A percentile compares a stretch with the other conserved stretches of the same genome.
These are phyloP conservation scores for Pyrochroa serraticornis DNA, from an alignment of 2,888 invertebrate species.

Conservation along the genomic window DNA sequence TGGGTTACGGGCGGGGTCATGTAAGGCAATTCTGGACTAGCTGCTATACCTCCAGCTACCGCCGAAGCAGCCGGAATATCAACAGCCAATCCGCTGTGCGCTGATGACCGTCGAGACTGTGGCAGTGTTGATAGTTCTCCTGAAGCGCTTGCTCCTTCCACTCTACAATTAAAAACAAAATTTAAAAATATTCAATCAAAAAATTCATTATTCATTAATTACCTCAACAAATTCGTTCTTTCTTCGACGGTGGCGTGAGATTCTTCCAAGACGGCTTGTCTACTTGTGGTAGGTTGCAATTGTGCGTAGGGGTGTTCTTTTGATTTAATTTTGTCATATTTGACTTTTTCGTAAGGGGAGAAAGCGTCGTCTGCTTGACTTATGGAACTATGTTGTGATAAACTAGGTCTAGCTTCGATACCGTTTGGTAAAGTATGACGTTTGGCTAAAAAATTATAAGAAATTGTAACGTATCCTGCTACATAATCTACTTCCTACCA, in stretches of 20 bases:
- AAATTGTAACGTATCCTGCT: background rate
- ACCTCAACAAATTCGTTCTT: constrained; percentile 44
- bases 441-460: constrained; percentile 47
- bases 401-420: constrained; percentile 59
- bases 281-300: constrained; percentile 62
- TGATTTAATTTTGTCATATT: constrained; percentile 64
- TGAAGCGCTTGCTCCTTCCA: constrained; percentile 25
- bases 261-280: constrained; percentile 39
- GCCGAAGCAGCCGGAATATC: constrained; percentile 87
- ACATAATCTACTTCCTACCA: constrained; percentile 11
- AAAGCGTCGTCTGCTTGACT: constrained; percentile 59
- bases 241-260: constrained; percentile 35
- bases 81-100: constrained; percentile 58
- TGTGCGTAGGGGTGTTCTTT: constrained; percentile 76
- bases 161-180: constrained; percentile 11
- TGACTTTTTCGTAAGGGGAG: constrained; percentile 71
- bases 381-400: constrained; percentile 67
- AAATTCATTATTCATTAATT: background rate
- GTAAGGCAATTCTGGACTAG: constrained; percentile 86
- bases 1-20: constrained; percentile 79
- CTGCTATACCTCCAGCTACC: constrained; percentile 83
- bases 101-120: constrained; percentile 60
- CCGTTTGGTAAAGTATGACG: constrained; percentile 50
- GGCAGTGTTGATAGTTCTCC: constrained; percentile 59
- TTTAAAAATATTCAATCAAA: background rate